A percentile compares a stretch with the other conserved stretches of the same genome.
Evolutionary conservation across 2,797 vertebrate genomes (phyloP).

Genomic region (Pteropus rufus): DNA sequence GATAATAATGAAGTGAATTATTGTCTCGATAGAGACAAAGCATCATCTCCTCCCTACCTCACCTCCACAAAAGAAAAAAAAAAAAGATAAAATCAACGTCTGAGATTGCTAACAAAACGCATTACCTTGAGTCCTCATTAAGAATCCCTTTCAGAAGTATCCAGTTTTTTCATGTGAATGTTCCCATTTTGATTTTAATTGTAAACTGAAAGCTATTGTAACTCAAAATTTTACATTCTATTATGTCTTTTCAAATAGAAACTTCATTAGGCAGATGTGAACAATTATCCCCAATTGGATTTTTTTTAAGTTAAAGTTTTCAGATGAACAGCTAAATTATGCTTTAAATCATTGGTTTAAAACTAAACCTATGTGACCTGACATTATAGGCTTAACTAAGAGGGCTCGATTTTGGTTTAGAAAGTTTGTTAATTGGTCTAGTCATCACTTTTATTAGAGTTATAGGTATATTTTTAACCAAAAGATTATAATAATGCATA

Average conservation of each 20-base stretch:
- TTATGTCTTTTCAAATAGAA: conserved; percentile 34
- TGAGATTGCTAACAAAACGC: not conserved
- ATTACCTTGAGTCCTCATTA: not conserved
- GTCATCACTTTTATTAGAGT: not conserved
- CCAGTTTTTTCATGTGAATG: not conserved
- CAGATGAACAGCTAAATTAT: not conserved
- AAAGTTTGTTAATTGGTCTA: not conserved
- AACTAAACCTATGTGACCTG: not conserved
- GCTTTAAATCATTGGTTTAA: not conserved
- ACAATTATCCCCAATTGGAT: conserved; percentile 40
- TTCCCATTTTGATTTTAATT: conserved; percentile 43
- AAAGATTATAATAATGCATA: not conserved
- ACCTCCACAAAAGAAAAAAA: not conserved
- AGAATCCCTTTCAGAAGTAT: not conserved
- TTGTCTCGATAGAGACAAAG: not conserved
- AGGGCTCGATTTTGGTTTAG: not conserved
- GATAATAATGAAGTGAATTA: not conserved
- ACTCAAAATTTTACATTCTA: conserved; percentile 18
- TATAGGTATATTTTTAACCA: not conserved
- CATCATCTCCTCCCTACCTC: not conserved
- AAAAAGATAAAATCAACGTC: not conserved
- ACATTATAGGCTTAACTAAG: not conserved
- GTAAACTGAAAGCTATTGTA: conserved; percentile 17
- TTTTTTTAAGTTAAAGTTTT: not conserved
- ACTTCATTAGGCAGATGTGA: conserved; percentile 51